These are phyloP conservation scores for Phymorhynchus buccinoides DNA, from an alignment of 1,140 invertebrate genomes.

Conservation along the genomic window DNA sequence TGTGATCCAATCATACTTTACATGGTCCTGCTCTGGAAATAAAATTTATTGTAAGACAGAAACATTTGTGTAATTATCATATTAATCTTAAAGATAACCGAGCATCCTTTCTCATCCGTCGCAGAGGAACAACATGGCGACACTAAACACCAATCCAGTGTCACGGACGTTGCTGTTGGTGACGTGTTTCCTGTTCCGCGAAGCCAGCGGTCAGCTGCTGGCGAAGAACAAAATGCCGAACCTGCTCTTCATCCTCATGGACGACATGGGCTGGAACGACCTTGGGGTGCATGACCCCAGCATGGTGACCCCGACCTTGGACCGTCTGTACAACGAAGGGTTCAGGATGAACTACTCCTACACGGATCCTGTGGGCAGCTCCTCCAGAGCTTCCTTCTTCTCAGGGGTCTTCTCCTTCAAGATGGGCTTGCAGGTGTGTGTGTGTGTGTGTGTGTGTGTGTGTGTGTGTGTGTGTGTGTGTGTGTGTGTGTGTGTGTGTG, in stretches of 20 bases:
- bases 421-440: conserved; percentile 23
- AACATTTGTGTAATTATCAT: too few species aligned
- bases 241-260: conserved; percentile 17
- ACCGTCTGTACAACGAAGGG: neutral
- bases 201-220: neutral
- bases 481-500: neutral
- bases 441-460: neutral
- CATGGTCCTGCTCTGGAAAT: too few species aligned
- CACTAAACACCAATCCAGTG: too few species aligned
- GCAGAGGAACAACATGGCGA: too few species aligned
- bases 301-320: conserved; percentile 2
- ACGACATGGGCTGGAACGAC: conserved; percentile 8
- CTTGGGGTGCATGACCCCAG: neutral
- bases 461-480: neutral
- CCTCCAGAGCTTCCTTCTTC: neutral
- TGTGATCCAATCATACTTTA: too few species aligned
- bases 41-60: too few species aligned
- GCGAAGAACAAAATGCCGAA: neutral
- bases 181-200: conserved; percentile 4
- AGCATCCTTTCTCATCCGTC: too few species aligned
- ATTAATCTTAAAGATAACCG: too few species aligned
- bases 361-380: neutral
- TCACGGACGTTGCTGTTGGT: neutral
- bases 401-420: conserved; percentile 8
- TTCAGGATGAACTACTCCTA: neutral